A percentile compares a stretch with the other conserved stretches of the same genome.
phyloP scores from a whole-genome alignment of 2,888 invertebrate species.

The Helobdella robusta region DNA sequence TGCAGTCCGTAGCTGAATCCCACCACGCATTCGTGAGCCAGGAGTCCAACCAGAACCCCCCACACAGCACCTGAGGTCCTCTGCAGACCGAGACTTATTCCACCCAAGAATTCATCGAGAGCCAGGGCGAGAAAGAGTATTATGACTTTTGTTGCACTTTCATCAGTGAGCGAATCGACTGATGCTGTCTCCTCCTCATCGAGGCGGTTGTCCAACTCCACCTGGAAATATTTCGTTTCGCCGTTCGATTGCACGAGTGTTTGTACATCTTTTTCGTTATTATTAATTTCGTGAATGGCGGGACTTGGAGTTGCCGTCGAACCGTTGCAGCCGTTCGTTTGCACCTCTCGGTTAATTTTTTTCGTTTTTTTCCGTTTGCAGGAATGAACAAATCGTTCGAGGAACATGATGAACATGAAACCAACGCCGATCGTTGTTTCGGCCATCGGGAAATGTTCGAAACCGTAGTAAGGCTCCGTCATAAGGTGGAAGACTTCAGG shows the following conservation, averaged over 20 bases:
- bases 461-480: not conserved
- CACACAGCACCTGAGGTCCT: conserved; percentile 41
- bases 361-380: not conserved
- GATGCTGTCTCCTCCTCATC: not conserved
- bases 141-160: conserved; percentile 1
- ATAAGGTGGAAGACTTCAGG: conserved; percentile 49
- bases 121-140: conserved; percentile 56
- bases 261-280: too few relatives aligned
- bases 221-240: too few relatives aligned
- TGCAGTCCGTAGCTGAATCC: conserved; percentile 56
- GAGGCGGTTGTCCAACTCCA: not conserved
- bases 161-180: not conserved
- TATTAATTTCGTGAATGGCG: too few relatives aligned
- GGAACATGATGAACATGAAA: conserved; percentile 18
- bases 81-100: conserved; percentile 50
- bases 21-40: conserved; percentile 55
- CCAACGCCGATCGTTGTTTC: conserved; percentile 2
- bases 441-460: not conserved
- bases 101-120: conserved; percentile 38
- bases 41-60: conserved; percentile 53
- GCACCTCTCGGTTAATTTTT: not conserved
- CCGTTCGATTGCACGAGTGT: not conserved
- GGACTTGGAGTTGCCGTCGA: too few relatives aligned
- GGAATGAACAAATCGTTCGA: conserved; percentile 15
- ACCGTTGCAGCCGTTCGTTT: not conserved